A percentile compares a stretch with the other conserved stretches of the same genome.
Conservation (phyloP, 2,113 vertebrate species). For the Erythrocercus mccallii region DNA sequence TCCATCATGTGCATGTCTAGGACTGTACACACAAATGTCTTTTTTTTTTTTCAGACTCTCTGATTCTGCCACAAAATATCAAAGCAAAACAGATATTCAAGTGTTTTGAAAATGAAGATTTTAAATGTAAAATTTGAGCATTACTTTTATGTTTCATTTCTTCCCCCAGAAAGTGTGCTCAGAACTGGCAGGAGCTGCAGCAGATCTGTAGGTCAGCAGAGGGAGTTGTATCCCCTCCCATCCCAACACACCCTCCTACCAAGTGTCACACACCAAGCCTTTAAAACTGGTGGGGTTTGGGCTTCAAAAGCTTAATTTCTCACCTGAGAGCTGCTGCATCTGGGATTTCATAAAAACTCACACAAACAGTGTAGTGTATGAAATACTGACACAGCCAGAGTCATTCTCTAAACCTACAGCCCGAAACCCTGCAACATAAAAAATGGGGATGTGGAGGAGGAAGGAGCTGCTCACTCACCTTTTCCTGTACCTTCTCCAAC, state of each 20-base stretch:
- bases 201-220: neutral
- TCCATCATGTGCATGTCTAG: neutral
- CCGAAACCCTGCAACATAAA: neutral
- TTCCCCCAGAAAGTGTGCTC: neutral
- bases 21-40: neutral
- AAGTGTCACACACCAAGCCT: fast-evolving
- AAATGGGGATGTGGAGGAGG: neutral
- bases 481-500: constrained; percentile 82
- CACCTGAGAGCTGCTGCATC: neutral
- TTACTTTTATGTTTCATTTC: neutral
- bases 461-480: constrained; percentile 67
- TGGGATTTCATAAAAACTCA: neutral
- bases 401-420: neutral
- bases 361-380: fast-evolving
- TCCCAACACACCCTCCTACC: neutral
- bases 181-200: neutral
- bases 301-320: neutral
- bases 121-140: neutral
- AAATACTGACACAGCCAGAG: neutral
- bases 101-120: neutral
- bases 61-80: neutral
- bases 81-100: neutral
- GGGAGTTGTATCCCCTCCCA: neutral
- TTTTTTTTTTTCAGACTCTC: neutral
- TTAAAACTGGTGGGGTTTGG: neutral